These are phyloP conservation scores for Rhagium mordax DNA, from an alignment of 2,888 invertebrate species.

Conservation along the genomic window DNA sequence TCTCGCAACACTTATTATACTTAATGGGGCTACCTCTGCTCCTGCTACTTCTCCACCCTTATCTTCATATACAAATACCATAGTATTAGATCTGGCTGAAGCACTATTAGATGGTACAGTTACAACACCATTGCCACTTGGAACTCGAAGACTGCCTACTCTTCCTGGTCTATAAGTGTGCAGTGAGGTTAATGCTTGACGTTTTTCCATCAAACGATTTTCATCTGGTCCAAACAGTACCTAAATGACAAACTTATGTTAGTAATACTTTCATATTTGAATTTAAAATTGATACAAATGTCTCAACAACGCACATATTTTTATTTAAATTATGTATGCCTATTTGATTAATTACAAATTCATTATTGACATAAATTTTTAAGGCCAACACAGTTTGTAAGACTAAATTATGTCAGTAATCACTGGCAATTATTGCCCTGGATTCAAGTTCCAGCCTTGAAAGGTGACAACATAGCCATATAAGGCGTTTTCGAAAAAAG, in stretches of 20 bases:
- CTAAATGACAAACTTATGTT: conserved; percentile 64
- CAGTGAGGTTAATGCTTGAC: conserved; percentile 84
- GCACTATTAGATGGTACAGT: conserved; percentile 49
- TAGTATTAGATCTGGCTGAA: conserved; percentile 64
- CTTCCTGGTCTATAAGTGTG: conserved; percentile 77
- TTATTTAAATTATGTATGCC: background rate
- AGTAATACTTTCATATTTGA: background rate
- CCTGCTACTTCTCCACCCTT: conserved; percentile 61
- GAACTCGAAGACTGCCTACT: conserved; percentile 70
- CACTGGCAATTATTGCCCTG: no score
- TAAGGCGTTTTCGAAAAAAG: no score
- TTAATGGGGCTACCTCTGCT: conserved; percentile 66
- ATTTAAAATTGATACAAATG: background rate
- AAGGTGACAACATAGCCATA: no score
- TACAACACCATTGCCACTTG: conserved; percentile 52
- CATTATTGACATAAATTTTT: no score
- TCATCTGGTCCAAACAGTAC: conserved; percentile 77
- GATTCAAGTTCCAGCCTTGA: no score
- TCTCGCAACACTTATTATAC: conserved; percentile 74
- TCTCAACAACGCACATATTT: background rate
- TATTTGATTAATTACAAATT: no score
- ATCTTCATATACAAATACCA: conserved; percentile 61
- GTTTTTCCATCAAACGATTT: conserved; percentile 76
- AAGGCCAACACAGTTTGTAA: no score
- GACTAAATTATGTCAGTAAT: no score